Conservation (phyloP, 2,113 vertebrate species). For the Pterocles orientalis region DNA sequence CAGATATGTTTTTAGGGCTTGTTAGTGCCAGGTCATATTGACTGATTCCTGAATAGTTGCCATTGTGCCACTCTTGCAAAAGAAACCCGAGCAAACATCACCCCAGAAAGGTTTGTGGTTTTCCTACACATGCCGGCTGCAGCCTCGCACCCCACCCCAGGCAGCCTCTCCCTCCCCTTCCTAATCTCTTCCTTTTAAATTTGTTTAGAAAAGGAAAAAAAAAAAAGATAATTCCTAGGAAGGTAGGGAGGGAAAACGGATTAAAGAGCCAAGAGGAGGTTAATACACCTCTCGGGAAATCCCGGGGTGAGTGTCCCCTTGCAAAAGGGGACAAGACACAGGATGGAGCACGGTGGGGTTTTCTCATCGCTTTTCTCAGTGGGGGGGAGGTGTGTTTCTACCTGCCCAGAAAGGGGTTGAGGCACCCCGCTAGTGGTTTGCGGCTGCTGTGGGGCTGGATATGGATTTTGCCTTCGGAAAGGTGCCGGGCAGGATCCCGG, state of each 20-base stretch:
- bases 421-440: background rate
- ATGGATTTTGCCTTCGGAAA: background rate
- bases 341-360: background rate
- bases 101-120: conserved; percentile 31
- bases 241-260: background rate
- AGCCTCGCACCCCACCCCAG: conserved; percentile 33
- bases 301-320: background rate
- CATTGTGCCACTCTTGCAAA: conserved; percentile 28
- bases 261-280: background rate
- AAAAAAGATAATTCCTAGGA: background rate
- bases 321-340: background rate
- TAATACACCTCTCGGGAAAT: background rate
- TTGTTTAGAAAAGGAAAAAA: background rate
- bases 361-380: background rate
- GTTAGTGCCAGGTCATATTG: conserved; percentile 15
- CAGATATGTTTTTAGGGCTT: conserved; percentile 37
- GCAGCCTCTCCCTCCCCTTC: background rate
- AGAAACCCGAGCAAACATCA: conserved; percentile 50
- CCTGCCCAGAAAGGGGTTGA: background rate
- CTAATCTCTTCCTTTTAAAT: conserved; percentile 30
- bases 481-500: background rate
- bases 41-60: conserved; percentile 29
- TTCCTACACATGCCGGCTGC: conserved; percentile 23
- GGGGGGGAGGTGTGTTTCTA: background rate
- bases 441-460: background rate